Evolutionary conservation across 2,888 invertebrate genomes (phyloP), one percentile per base, ranked within the genome.

Genomic region (Cenopis cana): DNA sequence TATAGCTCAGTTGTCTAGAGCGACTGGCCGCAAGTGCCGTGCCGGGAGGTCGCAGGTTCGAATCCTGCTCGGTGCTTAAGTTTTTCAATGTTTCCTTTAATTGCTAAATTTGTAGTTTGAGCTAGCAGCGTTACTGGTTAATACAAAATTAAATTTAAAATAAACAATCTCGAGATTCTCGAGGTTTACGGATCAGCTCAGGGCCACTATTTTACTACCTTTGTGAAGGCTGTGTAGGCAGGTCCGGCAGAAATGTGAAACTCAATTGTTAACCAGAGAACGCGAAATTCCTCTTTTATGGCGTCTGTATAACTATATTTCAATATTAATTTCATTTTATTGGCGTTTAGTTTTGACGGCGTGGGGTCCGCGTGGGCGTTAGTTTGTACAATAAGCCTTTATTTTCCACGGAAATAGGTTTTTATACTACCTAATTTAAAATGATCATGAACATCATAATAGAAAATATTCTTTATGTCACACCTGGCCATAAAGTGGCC

Each of bases 241-340:
- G 20, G 52, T 52, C 49, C 33, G 33, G 33, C 41, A 11, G 29
- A 6, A 41, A 61, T 61, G 50, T 52, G 50, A 62, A 36, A 52
- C 33, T 50, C 10, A 50, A 62, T 52, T 62, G 62, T 62, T 36
- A n/a, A 62, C 36, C 50, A 4, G 41, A 36, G 18, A 41, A 36
- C 20, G 62, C 62, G 50, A 52, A 62, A 61, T 61, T 17, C 49
- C 14, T 20, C 49, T 11, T 46, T 62, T 62, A 52, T 36, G 36
- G 5, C 36, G 50, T 52, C 10, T 52, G 8, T 36, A 38, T 59
- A 20, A 12, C 12, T n/a, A n/a, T 20, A 61, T 50, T 17, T 61
- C 33, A 61, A 61, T 61, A 61, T 50, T 61, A 11, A 61, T 50
- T 36, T 50, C 5, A 61, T 50, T 50, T 50, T 62, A 52, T 62